These are phyloP conservation scores for Maniola jurtina DNA, from an alignment of 1,140 invertebrate species.

Conservation along the genomic window DNA sequence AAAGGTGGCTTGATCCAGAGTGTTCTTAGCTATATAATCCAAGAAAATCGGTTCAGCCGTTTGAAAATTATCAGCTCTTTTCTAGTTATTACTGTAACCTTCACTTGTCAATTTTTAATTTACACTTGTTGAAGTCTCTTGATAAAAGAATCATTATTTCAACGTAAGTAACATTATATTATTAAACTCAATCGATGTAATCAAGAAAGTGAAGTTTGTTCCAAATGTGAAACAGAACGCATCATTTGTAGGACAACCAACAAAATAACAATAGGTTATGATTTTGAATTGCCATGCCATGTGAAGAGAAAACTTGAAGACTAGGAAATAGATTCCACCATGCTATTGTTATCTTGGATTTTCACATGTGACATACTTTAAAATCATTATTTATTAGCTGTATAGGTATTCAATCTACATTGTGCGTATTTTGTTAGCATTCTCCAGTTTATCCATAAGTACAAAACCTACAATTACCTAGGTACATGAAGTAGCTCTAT, in stretches of 20 bases:
- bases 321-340: conserved; percentile 24
- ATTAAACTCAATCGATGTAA: conserved; percentile 18
- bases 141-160: too few relatives aligned
- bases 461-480: too few relatives aligned
- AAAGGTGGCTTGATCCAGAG: too few relatives aligned
- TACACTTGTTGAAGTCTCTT: too few relatives aligned
- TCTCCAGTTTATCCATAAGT: neutral
- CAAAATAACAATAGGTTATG: conserved; percentile 34
- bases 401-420: neutral
- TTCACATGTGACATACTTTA: conserved; percentile 33
- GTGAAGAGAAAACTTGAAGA: conserved; percentile 33
- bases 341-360: conserved; percentile 27
- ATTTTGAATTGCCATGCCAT: conserved; percentile 35
- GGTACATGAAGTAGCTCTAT: too few relatives aligned
- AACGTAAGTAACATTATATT: neutral
- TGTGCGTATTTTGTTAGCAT: neutral
- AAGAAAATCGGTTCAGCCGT: too few relatives aligned
- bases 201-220: conserved; percentile 65
- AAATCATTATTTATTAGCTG: conserved; percentile 14
- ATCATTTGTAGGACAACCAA: conserved; percentile 40
- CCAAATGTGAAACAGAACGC: conserved; percentile 63
- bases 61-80: too few relatives aligned
- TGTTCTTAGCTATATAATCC: too few relatives aligned
- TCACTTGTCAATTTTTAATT: too few relatives aligned
- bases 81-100: too few relatives aligned